Evolutionary conservation across 2,797 vertebrate species (phyloP), one percentile per base, ranked within the genome.

Genomic region (Arremon aurantiirostris): DNA sequence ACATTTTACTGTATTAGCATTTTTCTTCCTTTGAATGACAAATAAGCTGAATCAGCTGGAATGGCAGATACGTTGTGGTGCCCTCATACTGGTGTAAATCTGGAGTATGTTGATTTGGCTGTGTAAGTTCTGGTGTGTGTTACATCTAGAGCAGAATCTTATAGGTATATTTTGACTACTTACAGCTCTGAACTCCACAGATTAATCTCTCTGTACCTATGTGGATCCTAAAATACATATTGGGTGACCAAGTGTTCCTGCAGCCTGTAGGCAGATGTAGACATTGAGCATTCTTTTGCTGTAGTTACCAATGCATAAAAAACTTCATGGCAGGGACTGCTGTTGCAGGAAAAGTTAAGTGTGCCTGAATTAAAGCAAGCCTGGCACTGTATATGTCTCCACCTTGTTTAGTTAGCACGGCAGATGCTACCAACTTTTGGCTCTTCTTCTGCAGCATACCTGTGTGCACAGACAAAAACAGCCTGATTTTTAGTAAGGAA

Each of bases 341-440:
- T 90, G 66, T 41, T 91, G 82, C 82, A 82, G 82, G 73, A 93
- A 89, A 96, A 95, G 78, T 71, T 80, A 95, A 95, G 20, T 89
- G 81, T 91, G 79, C 53, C 21, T 61, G 85, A 92, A 86, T 95
- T 82, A 81, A 76, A 83, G 82, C 65, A 52, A 73, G 16, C 63
- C 24, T 50, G 44, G 57, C 2, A 19, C 50, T 68, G 4, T 26
- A 1, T 17, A 8, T 70, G 22, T 44, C 39, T 69, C 32, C 82
- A 46, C 50, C 81, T 59, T 32, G 17, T 89, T 37, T 71, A 79
- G 44, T 77, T 89, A 69, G 27, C 65, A 37, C 26, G 41, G 85
- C 60, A 50, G 26, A 42, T 82, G 66, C 75, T 89, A 57, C 63
- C 49, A 11, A 73, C 12, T 79, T 82, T 60, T 3, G 6, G 79